Percentiles rank a stretch among this genome's conserved stretches.
phyloP scores from a whole-genome alignment of 2,888 invertebrate species.

The Horisme vitalbata region DNA sequence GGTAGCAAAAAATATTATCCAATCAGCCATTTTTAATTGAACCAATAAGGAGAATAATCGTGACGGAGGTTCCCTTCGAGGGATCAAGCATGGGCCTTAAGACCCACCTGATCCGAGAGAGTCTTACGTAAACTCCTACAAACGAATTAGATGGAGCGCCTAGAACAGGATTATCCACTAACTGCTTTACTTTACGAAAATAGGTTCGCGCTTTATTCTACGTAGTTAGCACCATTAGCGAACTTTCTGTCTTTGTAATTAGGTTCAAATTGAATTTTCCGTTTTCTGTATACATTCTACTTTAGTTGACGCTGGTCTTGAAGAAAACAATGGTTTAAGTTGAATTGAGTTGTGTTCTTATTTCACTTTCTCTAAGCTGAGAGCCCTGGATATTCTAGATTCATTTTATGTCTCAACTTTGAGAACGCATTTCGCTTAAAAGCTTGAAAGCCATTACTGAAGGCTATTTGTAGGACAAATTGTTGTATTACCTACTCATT shows the following conservation, averaged over 20 bases:
- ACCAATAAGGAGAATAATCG: constrained; percentile 46
- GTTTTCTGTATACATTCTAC: neutral
- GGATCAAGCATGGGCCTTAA: constrained; percentile 48
- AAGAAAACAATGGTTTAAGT: constrained; percentile 25
- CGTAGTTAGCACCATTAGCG: constrained; percentile 27
- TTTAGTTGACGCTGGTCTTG: constrained; percentile 5
- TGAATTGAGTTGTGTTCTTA: constrained; percentile 24
- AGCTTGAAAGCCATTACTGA: neutral
- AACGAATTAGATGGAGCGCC: constrained; percentile 60
- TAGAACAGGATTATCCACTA: constrained; percentile 59
- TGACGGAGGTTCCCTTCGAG: constrained; percentile 45
- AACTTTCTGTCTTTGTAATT: constrained; percentile 26
- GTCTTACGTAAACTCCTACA: constrained; percentile 54
- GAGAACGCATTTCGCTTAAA: constrained; percentile 5
- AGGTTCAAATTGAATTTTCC: constrained; percentile 26
- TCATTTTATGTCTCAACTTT: constrained; percentile 19
- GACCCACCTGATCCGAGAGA: constrained; percentile 55
- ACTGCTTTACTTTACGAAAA: constrained; percentile 51
- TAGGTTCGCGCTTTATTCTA: constrained; percentile 39
- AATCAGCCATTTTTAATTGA: constrained; percentile 39
- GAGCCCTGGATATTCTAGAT: constrained; percentile 12
- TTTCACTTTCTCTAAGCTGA: constrained; percentile 19
- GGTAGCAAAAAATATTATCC: constrained; percentile 19
- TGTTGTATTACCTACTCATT: no score
- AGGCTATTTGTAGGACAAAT: neutral